These are phyloP conservation scores for Eurytoma californica DNA, from an alignment of 2,888 invertebrate species.

Conservation along the genomic window DNA sequence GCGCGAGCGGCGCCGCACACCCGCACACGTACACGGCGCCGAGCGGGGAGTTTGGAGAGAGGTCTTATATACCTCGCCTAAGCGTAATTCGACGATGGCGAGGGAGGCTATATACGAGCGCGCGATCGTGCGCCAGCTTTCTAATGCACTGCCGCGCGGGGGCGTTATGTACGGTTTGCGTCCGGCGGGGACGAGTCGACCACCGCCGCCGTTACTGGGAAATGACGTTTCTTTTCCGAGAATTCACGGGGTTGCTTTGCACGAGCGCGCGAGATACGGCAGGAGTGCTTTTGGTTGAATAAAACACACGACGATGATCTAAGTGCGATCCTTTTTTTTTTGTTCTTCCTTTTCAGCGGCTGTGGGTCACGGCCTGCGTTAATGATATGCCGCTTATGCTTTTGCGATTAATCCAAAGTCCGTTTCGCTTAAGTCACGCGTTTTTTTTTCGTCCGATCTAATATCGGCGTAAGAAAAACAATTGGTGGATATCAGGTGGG, in stretches of 20 bases:
- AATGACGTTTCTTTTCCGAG: background rate
- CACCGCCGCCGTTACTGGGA: background rate
- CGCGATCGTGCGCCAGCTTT: constrained; percentile 48
- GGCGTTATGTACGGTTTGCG: constrained; percentile 2
- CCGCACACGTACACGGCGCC: constrained; percentile 55
- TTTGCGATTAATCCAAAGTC: no score
- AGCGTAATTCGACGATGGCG: constrained; percentile 60
- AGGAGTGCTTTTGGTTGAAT: background rate
- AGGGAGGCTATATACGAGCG: background rate
- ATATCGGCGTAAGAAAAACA: background rate
- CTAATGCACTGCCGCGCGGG: constrained; percentile 29
- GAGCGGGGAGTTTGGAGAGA: constrained; percentile 36
- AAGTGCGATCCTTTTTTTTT: no score
- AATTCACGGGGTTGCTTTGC: background rate
- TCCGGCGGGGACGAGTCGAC: background rate
- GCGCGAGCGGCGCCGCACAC: constrained; percentile 71
- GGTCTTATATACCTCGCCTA: constrained; percentile 62
- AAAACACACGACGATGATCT: background rate
- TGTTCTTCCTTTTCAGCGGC: no score
- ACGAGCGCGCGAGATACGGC: constrained; percentile 1
- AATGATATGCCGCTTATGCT: no score
- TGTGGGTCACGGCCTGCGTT: no score
- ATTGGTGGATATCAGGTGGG: no score
- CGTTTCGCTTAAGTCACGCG: background rate
- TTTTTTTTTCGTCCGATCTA: background rate